Evolutionary conservation across 2,113 vertebrate species (phyloP).

Genomic region (Pelecanoides urinatrix): DNA sequence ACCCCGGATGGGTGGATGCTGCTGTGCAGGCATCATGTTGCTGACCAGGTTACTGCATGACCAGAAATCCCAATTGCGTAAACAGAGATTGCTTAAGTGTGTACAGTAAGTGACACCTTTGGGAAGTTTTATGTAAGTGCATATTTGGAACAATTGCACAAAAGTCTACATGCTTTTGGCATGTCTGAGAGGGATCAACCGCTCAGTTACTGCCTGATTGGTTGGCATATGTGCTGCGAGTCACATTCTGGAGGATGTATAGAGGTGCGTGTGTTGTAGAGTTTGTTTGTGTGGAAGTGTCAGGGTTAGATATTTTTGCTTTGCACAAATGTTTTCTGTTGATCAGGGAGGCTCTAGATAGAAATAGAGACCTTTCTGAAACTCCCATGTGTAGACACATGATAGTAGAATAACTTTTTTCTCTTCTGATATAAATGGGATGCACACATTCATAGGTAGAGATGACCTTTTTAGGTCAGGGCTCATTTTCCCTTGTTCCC

Average conservation of each 20-base stretch:
- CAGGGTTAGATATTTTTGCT: background rate
- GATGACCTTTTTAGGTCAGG: background rate
- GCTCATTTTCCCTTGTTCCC: background rate
- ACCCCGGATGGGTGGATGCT: background rate
- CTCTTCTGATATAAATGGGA: background rate
- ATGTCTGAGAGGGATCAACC: background rate
- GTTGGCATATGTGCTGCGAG: background rate
- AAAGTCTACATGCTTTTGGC: background rate
- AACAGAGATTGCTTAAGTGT: background rate
- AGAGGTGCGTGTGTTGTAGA: background rate
- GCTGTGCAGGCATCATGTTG: background rate
- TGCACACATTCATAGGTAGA: background rate
- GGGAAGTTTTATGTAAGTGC: background rate
- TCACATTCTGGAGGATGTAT: background rate
- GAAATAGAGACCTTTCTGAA: background rate
- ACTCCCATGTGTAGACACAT: accelerated
- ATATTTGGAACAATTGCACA: background rate
- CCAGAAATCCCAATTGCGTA: background rate
- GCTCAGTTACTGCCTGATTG: background rate
- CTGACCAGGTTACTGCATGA: background rate
- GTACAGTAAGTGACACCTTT: background rate
- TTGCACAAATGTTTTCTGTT: background rate
- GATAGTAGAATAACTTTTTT: background rate
- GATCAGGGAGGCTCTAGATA: background rate
- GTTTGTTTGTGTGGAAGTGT: background rate